phyloP scores from a whole-genome alignment of 2,888 invertebrate species.

The Dusona sp. region DNA sequence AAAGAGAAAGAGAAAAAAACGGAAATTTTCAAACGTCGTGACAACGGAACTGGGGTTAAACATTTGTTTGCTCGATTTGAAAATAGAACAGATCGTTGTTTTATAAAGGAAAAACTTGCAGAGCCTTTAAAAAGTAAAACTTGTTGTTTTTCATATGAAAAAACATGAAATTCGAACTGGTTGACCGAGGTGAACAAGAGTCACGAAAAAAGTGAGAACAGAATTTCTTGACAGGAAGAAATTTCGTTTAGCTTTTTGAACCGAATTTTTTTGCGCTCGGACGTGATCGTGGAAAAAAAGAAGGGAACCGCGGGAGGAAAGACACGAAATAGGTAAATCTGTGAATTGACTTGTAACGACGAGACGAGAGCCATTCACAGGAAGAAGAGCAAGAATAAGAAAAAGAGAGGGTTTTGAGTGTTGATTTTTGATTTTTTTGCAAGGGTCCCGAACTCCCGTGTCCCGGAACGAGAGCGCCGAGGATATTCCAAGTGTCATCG shows the following conservation, averaged over 20 bases:
- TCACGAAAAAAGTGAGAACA: too few species aligned
- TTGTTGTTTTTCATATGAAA: not conserved
- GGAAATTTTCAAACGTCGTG: not conserved
- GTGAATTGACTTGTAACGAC: constrained; percentile 59
- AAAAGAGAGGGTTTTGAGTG: constrained; percentile 8
- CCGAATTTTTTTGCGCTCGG: not conserved
- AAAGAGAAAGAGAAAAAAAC: not conserved
- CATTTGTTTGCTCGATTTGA: constrained; percentile 9
- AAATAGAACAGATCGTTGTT: not conserved
- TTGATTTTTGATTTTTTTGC: constrained; percentile 30
- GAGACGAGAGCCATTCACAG: constrained; percentile 29
- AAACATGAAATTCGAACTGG: too few species aligned
- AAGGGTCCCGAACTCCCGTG: constrained; percentile 44
- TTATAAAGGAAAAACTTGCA: not conserved
- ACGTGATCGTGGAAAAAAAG: not conserved
- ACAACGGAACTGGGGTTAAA: not conserved
- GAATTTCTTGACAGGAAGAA: not conserved
- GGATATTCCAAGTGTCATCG: constrained; percentile 77
- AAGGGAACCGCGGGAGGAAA: not conserved
- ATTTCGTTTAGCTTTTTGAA: not conserved
- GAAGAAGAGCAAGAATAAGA: constrained; percentile 4
- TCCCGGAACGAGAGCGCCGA: constrained; percentile 54
- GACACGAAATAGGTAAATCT: constrained; percentile 46
- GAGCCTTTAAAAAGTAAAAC: not conserved
- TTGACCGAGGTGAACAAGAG: too few species aligned